Base-by-base conservation (phyloP, 2,797 vertebrate genomes). In the Cirrhinus molitorella region DNA sequence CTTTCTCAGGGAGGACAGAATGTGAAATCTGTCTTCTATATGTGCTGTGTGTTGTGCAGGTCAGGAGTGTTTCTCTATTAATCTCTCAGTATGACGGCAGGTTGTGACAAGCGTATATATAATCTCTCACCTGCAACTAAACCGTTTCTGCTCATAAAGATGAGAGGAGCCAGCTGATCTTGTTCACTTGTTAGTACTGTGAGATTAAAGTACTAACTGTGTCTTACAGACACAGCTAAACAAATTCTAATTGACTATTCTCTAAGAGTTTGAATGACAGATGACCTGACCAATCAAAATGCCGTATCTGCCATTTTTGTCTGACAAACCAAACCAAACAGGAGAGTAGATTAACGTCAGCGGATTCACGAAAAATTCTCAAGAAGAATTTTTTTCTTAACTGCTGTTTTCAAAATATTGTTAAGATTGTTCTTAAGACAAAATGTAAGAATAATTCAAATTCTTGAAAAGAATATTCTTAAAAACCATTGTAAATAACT, bases 81-180 rank as follows among this genome's bases (percentile, higher is more conserved):
- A 88, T 93, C 90, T 90, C 88, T 92, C 83, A 88, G 81, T 83
- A 91, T 93, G 91, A 91, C 5, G 13, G 25, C 6, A 28, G 53
- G 21, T 55, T 55, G 53, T 7, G 57, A 61, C 12, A 61, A 23
- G 25, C 23, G 11, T 61, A 25, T 28, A 25, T 61, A 61, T 61
- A 59, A 28, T 61, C 25, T 13, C 23, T 28, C 1, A 2, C 5
- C 0, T 1, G 13, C 13, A 61, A 16, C 59, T 63, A 63, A 25
- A 63, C 59, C 16, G 59, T 63, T 13, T 23, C 55, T 57, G 55
- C 4, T 11, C 21, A 4, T 57, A 57, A 57, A 12, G 55, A 51
- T 51, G 49, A 51, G 49, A 51, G 4, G 55, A 57, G 21, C 53
- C 53, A 55, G 53, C n/a, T n/a, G 9, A 55, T 55, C 21, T n/a